phyloP scores from a whole-genome alignment of 2,888 invertebrate species.

The Amphiduros pacificus region DNA sequence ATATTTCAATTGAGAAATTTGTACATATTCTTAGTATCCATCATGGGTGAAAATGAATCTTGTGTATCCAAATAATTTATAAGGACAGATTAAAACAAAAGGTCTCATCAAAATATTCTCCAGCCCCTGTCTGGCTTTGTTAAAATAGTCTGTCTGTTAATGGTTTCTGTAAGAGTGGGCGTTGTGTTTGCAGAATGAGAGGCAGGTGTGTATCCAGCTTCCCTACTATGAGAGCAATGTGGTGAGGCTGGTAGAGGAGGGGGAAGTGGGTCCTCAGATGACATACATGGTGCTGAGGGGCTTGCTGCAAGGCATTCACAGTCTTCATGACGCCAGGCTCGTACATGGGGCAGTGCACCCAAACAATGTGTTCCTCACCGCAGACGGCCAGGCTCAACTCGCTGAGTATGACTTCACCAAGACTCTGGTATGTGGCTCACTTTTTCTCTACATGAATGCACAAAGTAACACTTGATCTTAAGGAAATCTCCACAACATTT shows the following conservation, averaged over 20 bases:
- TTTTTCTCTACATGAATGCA: too few species aligned
- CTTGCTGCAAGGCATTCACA: background rate
- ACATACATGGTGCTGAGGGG: background rate
- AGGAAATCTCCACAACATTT: too few species aligned
- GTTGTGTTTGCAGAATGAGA: background rate
- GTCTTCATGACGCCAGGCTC: background rate
- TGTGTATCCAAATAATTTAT: too few species aligned
- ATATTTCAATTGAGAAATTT: too few species aligned
- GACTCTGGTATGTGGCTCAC: background rate
- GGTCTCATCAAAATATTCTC: too few species aligned
- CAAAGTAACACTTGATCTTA: too few species aligned
- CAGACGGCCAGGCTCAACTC: background rate
- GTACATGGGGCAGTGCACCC: background rate
- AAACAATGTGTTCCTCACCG: background rate
- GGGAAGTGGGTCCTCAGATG: background rate
- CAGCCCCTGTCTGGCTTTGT: too few species aligned
- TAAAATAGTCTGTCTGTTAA: too few species aligned
- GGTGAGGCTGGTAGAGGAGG: background rate
- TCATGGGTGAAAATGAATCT: too few species aligned
- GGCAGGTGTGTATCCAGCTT: background rate
- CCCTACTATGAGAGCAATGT: background rate
- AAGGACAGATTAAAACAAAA: too few species aligned
- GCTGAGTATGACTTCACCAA: background rate
- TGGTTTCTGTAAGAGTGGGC: too few species aligned
- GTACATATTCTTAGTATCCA: too few species aligned